Evolutionary conservation across 2,113 vertebrate genomes (phyloP).

Genomic region (Platichthys stellatus): DNA sequence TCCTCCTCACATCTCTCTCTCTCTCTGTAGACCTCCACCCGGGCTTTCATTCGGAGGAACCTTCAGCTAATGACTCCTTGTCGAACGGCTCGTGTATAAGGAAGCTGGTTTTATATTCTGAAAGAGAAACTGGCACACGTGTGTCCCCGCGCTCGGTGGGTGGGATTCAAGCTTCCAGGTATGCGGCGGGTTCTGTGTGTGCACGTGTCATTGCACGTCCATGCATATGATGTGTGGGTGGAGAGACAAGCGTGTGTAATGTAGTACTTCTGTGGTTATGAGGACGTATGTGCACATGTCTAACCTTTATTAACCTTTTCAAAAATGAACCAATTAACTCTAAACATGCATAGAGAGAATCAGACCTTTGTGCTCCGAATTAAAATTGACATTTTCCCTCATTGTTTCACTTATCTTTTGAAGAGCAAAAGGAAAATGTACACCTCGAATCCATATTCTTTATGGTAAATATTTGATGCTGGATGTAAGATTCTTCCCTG

Average conservation of each 20-base stretch:
- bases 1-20: not conserved
- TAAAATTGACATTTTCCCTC: no score
- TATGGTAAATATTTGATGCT: not conserved
- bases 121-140: not conserved
- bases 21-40: conserved; percentile 16
- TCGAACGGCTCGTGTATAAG: conserved; percentile 3
- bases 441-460: no score
- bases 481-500: not conserved
- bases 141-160: not conserved
- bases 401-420: no score
- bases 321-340: no score
- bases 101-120: conserved; percentile 1
- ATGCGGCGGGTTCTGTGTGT: not conserved
- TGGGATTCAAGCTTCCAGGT: not conserved
- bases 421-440: no score
- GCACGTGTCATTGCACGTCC: not conserved
- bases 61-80: conserved; percentile 19
- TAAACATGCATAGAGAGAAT: not conserved
- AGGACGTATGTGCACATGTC: not conserved
- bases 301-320: no score
- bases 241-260: not conserved
- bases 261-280: not conserved
- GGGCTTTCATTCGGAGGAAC: conserved; percentile 21
- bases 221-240: not conserved
- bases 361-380: no score